Evolutionary conservation across 2,113 vertebrate species (phyloP).

Genomic region (Leptosomus discolor): DNA sequence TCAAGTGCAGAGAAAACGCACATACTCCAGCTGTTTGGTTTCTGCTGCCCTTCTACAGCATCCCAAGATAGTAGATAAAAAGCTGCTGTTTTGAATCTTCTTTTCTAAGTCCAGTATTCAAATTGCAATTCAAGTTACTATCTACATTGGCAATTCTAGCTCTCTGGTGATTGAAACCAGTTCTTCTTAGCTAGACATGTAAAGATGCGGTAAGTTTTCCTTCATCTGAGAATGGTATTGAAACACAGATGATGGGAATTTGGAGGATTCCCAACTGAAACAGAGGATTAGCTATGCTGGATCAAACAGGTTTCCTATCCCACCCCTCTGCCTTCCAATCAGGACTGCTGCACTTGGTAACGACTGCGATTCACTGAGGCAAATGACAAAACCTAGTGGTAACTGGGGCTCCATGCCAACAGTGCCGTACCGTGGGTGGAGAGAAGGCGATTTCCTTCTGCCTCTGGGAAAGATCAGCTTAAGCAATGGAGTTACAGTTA

Average conservation of each 20-base stretch:
- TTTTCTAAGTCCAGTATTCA: constrained; percentile 3
- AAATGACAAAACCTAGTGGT: background rate
- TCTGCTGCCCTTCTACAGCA: constrained; percentile 18
- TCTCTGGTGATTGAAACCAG: background rate
- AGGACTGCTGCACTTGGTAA: background rate
- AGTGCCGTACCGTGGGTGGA: background rate
- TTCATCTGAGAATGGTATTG: background rate
- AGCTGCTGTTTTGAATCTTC: background rate
- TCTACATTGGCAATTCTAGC: background rate
- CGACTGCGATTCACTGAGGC: background rate
- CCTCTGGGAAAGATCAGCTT: background rate
- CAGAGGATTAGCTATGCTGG: background rate
- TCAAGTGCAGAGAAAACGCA: background rate
- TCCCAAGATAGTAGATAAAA: constrained; percentile 16
- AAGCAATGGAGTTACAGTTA: background rate
- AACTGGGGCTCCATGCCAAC: background rate
- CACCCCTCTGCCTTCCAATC: background rate
- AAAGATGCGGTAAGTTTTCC: background rate
- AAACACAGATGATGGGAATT: background rate
- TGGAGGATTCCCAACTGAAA: background rate
- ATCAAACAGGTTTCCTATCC: background rate
- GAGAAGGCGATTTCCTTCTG: background rate
- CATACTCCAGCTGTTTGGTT: constrained; percentile 18
- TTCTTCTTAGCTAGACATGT: background rate
- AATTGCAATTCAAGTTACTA: background rate